These are phyloP conservation scores for Limnothrissa miodon DNA, from an alignment of 2,113 vertebrate genomes.

Conservation along the genomic window DNA sequence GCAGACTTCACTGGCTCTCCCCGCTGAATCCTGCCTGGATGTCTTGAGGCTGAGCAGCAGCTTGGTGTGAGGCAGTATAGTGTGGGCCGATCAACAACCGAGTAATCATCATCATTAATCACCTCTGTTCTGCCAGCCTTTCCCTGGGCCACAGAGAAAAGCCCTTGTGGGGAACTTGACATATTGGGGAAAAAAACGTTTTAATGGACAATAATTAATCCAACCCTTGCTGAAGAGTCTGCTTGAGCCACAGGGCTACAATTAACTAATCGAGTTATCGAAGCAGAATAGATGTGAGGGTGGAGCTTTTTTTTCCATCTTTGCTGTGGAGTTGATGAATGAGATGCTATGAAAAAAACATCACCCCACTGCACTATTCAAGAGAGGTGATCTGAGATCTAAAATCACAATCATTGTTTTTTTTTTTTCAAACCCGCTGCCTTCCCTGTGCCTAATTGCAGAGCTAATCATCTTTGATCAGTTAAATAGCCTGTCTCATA, in stretches of 20 bases:
- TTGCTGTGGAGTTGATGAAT: no score
- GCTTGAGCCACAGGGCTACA: neutral
- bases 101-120: neutral
- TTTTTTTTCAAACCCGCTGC: neutral
- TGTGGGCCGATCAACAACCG: neutral
- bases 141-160: neutral
- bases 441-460: neutral
- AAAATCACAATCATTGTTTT: neutral
- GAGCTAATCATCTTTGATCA: neutral
- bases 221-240: neutral
- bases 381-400: neutral
- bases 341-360: neutral
- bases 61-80: neutral
- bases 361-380: neutral
- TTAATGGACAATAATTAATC: slow-evolving; percentile 1
- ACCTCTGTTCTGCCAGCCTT: neutral
- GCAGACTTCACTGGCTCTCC: no score
- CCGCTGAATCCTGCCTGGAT: no score
- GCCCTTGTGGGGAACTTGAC: neutral
- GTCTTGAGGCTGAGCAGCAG: neutral
- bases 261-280: neutral
- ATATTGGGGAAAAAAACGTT: neutral
- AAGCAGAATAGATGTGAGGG: neutral
- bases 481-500: neutral
- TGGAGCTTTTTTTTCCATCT: neutral